Evolutionary conservation across 2,888 invertebrate species (phyloP).

Genomic region (Drosophila sordidula): DNA sequence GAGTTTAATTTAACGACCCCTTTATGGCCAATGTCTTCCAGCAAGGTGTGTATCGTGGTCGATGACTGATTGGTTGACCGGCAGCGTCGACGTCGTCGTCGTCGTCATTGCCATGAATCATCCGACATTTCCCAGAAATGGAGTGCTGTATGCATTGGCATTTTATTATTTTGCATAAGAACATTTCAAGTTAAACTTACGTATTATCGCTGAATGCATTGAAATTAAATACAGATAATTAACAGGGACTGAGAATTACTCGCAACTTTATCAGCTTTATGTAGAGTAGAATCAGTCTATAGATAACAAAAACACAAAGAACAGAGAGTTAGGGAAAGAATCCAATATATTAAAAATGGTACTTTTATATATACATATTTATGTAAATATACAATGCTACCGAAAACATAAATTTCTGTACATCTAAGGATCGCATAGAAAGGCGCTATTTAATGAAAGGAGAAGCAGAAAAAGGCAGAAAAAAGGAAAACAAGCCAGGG

Average conservation of each 20-base stretch:
- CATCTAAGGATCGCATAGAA: no score
- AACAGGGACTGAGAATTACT: neutral
- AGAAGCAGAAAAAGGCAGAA: no score
- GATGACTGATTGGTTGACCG: slow-evolving; percentile 63
- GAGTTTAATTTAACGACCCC: slow-evolving; percentile 66
- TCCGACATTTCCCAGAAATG: slow-evolving; percentile 56
- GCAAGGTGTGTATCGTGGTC: slow-evolving; percentile 59
- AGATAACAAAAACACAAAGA: no score
- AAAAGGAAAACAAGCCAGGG: neutral
- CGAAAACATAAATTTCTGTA: no score
- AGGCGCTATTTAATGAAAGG: no score
- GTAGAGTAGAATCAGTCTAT: no score
- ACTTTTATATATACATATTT: no score
- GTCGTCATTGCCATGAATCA: slow-evolving; percentile 57
- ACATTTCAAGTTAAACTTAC: slow-evolving; percentile 6
- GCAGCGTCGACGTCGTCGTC: slow-evolving; percentile 3
- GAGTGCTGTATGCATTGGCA: slow-evolving; percentile 24
- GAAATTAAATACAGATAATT: slow-evolving; percentile 13
- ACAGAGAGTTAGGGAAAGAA: no score
- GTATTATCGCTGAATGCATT: slow-evolving; percentile 1
- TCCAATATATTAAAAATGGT: no score
- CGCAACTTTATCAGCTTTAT: neutral
- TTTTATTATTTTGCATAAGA: slow-evolving; percentile 33
- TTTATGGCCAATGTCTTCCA: slow-evolving; percentile 32
- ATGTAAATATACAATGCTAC: no score